Conservation (phyloP, 2,888 invertebrate species). For the Merodon equestris region DNA sequence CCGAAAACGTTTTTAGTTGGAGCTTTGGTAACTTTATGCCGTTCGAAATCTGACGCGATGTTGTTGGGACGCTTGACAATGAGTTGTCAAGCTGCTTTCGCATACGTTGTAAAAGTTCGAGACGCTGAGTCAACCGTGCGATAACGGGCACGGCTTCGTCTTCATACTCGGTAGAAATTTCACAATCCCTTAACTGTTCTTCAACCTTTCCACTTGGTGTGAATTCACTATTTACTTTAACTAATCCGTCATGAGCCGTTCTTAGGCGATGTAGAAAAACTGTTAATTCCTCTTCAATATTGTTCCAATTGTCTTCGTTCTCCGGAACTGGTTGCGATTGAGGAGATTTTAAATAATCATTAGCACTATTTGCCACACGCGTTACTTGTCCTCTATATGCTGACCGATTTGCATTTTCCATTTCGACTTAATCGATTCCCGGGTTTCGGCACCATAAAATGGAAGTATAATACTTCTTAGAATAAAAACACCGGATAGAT, state of each 20-base stretch:
- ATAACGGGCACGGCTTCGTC: neutral
- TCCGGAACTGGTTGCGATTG: conserved; percentile 1
- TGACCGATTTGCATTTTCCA: conserved; percentile 9
- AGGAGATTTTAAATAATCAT: neutral
- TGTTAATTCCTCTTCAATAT: conserved; percentile 8
- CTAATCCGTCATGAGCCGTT: neutral
- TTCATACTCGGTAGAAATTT: neutral
- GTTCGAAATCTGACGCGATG: neutral
- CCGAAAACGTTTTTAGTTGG: conserved; percentile 15
- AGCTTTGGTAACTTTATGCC: conserved; percentile 8
- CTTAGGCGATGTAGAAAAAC: conserved; percentile 4
- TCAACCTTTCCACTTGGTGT: neutral
- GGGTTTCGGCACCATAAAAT: no score
- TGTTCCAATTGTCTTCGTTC: conserved; percentile 1
- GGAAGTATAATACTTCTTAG: no score
- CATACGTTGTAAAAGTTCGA: conserved; percentile 1
- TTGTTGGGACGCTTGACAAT: neutral
- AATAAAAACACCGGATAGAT: no score
- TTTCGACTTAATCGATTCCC: neutral
- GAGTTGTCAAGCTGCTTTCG: neutral
- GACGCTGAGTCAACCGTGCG: conserved; percentile 5
- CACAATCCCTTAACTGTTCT: neutral
- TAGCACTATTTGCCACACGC: conserved; percentile 7
- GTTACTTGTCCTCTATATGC: conserved; percentile 25
- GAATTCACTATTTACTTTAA: neutral